These are phyloP conservation scores for Clostera curtula DNA, from an alignment of 2,888 invertebrate genomes.

Conservation along the genomic window DNA sequence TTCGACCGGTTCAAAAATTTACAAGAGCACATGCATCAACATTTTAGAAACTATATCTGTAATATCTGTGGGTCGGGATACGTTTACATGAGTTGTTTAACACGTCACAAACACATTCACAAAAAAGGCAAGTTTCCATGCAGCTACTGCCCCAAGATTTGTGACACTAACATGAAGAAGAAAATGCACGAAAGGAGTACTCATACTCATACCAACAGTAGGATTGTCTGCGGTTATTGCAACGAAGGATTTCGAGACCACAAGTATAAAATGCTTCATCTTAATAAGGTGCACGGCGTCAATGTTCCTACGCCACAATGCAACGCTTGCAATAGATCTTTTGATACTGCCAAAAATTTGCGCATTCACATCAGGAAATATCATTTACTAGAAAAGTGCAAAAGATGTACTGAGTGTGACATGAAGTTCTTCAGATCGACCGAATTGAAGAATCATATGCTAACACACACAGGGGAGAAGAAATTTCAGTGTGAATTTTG, in stretches of 20 bases:
- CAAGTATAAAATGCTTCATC: not conserved
- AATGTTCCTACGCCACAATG: slow-evolving; percentile 5
- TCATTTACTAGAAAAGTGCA: slow-evolving; percentile 28
- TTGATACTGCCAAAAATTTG: slow-evolving; percentile 4
- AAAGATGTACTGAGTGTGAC: slow-evolving; percentile 43
- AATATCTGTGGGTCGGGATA: slow-evolving; percentile 4
- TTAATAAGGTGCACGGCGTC: not conserved
- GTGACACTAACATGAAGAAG: not conserved
- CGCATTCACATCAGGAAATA: slow-evolving; percentile 11
- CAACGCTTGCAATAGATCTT: slow-evolving; percentile 12
- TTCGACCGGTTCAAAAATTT: slow-evolving; percentile 27
- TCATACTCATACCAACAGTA: not conserved
- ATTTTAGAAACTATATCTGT: slow-evolving; percentile 30
- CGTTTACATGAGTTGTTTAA: not conserved
- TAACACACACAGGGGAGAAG: slow-evolving; percentile 40
- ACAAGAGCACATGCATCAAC: slow-evolving; percentile 29
- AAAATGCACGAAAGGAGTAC: not conserved
- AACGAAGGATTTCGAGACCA: not conserved
- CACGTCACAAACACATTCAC: not conserved
- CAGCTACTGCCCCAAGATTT: not conserved
- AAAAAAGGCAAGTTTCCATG: not conserved
- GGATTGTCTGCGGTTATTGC: not conserved
- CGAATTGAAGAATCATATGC: slow-evolving; percentile 12
- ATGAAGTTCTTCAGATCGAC: slow-evolving; percentile 25
- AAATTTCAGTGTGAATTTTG: slow-evolving; percentile 43